Conservation (phyloP, 2,113 vertebrate genomes). For the Xiphophorus maculatus region DNA sequence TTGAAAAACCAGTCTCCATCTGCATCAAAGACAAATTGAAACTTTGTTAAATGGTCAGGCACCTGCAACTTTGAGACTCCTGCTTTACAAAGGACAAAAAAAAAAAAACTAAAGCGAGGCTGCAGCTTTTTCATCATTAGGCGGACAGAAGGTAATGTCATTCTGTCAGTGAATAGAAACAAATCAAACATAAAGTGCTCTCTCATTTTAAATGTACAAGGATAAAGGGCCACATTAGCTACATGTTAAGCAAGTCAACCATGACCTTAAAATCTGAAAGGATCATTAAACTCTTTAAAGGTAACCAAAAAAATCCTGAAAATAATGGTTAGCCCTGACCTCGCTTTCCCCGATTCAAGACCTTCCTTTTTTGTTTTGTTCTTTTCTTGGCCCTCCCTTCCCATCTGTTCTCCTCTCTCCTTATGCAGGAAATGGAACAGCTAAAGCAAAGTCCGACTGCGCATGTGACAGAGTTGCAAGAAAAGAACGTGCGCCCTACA, state of each 20-base stretch:
- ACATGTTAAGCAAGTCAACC: constrained; percentile 43
- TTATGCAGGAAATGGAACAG: constrained; percentile 62
- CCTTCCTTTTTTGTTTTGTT: constrained; percentile 28
- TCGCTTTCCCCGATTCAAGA: constrained; percentile 36
- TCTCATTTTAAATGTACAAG: not conserved
- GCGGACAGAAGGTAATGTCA: not conserved
- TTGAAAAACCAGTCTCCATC: not conserved
- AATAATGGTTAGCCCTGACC: constrained; percentile 43
- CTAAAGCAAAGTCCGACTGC: constrained; percentile 25
- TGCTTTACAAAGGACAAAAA: not conserved
- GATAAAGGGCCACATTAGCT: constrained; percentile 26
- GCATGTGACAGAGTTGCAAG: constrained; percentile 43
- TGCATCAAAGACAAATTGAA: not conserved
- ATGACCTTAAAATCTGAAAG: constrained; percentile 28
- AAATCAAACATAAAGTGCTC: not conserved
- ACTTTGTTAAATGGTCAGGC: not conserved
- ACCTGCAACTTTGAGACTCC: not conserved
- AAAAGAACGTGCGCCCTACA: constrained; percentile 38
- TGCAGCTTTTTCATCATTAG: not conserved
- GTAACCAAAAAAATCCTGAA: constrained; percentile 41
- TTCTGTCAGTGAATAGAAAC: constrained; percentile 7
- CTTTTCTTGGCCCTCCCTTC: not conserved
- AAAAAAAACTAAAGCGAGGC: not conserved
- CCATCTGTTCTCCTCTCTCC: constrained; percentile 23
- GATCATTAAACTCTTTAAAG: constrained; percentile 42